Conservation (phyloP, 2,113 vertebrate genomes). For the Tragelaphus imberbis region DNA sequence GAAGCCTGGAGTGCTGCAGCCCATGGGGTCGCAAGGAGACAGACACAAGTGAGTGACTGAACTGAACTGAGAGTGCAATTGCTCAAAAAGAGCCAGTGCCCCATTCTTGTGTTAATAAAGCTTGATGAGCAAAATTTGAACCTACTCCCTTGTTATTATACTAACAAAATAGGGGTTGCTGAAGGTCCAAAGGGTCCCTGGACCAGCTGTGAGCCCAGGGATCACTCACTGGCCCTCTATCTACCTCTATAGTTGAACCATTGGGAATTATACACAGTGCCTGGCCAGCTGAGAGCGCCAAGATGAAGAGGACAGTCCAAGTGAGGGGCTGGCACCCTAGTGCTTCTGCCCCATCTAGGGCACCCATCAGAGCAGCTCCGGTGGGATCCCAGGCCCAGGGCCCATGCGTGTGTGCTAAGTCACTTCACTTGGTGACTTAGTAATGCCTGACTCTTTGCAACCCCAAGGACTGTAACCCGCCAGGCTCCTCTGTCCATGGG, state of each 20-base stretch:
- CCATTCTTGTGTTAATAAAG: neutral
- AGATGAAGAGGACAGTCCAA: neutral
- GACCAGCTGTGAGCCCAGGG: neutral
- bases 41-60: neutral
- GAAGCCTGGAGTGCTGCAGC: neutral
- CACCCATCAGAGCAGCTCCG: neutral
- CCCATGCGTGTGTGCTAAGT: rapidly evolving
- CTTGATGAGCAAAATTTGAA: neutral
- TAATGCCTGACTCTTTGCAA: neutral
- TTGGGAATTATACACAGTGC: too few relatives aligned
- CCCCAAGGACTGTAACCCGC: neutral
- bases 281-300: neutral
- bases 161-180: neutral
- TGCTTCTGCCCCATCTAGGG: rapidly evolving
- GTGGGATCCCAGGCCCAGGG: neutral
- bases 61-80: neutral
- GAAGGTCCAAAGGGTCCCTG: too few relatives aligned
- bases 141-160: neutral
- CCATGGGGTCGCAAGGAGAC: neutral
- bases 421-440: neutral
- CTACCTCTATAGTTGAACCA: neutral
- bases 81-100: neutral
- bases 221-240: neutral
- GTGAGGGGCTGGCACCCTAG: neutral
- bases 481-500: neutral